Evolutionary conservation across 1,140 invertebrate genomes (phyloP), one percentile per base, ranked within the genome.

Genomic region (Metaphire vulgaris): DNA sequence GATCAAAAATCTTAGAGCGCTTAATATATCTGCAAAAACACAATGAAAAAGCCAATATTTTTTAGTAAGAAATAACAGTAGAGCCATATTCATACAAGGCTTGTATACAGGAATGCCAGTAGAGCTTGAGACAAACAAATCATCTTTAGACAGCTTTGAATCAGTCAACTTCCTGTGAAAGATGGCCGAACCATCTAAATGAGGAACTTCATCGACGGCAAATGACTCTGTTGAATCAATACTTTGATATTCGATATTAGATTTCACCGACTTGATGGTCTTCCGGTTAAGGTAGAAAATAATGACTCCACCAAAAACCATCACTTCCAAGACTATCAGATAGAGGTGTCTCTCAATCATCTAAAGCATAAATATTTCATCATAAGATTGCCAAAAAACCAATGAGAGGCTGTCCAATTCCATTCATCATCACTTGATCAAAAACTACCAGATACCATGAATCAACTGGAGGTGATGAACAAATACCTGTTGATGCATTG

Each of bases 291-390:
- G 41, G n/a, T 0, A 73, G 33, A 34, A 73, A 12, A 34, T 56
- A n/a, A 73, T 1, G 33, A 73, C n/a, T 28, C 26, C 33, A 64
- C 28, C 26, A 16, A 73, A 73, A n/a, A 73, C 26, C 41, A 34
- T 30, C 1, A 73, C 32, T 16, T 73, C 72, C 28, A 73, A 21
- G 2, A 41, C 16, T 34, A 73, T 73, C 72, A 73, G 32, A 31
- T 28, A 0, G 32, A 73, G 41, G n/a, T 73, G 72, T 64, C 72
- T 33, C 72, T 73, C 72, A 0, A 73, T 28, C 32, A n/a, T n/a
- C n/a, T n/a, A n/a, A n/a, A n/a, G n/a, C n/a, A n/a, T n/a, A n/a
- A n/a, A n/a, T n/a, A n/a, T n/a, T n/a, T n/a, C n/a, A n/a, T n/a
- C n/a, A n/a, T n/a, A n/a, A n/a, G n/a, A n/a, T n/a, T n/a, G n/a